Conservation (phyloP, 2,888 invertebrate species). For the Folsomia manolachei region DNA sequence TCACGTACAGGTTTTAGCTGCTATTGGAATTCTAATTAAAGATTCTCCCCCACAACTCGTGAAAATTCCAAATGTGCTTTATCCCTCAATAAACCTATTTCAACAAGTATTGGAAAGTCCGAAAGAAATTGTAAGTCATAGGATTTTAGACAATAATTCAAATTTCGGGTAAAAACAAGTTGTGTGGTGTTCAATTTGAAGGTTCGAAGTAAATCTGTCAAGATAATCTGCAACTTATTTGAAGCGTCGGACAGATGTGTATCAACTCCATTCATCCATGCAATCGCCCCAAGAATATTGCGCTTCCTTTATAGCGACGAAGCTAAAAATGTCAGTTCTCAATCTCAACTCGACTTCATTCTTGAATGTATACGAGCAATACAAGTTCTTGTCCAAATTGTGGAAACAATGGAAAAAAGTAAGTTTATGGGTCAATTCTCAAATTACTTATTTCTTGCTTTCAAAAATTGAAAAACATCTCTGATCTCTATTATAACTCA, state of each 20-base stretch:
- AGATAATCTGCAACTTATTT: slow-evolving; percentile 74
- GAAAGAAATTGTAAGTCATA: slow-evolving; percentile 60
- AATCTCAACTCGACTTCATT: slow-evolving; percentile 68
- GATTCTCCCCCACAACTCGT: slow-evolving; percentile 76
- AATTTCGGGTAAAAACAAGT: no score
- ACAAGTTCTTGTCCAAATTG: slow-evolving; percentile 60
- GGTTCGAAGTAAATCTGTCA: slow-evolving; percentile 74
- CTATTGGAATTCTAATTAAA: slow-evolving; percentile 82
- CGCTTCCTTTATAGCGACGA: slow-evolving; percentile 69
- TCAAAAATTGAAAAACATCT: slow-evolving; percentile 1
- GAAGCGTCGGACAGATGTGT: slow-evolving; percentile 67
- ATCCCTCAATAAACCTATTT: slow-evolving; percentile 89
- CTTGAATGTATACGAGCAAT: slow-evolving; percentile 60
- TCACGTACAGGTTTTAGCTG: slow-evolving; percentile 79
- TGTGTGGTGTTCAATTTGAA: no score
- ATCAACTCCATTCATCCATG: slow-evolving; percentile 76
- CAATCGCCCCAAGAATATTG: slow-evolving; percentile 73
- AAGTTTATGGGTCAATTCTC: slow-evolving; percentile 58
- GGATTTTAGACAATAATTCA: slow-evolving; percentile 20
- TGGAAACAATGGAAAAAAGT: slow-evolving; percentile 75
- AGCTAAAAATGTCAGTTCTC: slow-evolving; percentile 62
- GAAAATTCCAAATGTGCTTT: slow-evolving; percentile 76
- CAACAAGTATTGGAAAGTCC: slow-evolving; percentile 68
- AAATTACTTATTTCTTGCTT: not conserved
- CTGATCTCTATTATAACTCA: no score